These are phyloP conservation scores for Danio aesculapii DNA, from an alignment of 2,797 vertebrate genomes.

Conservation along the genomic window DNA sequence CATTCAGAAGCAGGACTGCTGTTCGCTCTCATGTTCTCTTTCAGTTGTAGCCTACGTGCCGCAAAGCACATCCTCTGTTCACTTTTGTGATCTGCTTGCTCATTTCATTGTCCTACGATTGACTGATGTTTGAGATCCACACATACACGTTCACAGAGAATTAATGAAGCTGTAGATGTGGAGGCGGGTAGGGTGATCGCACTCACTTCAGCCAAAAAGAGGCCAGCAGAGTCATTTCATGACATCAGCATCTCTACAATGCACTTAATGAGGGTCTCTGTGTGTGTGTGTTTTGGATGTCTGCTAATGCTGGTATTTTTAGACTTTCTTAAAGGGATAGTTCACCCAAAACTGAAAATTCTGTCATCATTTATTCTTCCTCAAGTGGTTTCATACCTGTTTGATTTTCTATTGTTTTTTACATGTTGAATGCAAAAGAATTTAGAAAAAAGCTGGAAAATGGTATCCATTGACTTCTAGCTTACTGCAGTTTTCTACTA, in stretches of 20 bases:
- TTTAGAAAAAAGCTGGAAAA: too few species aligned
- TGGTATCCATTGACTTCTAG: too few species aligned
- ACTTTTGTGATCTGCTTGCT: constrained; percentile 69
- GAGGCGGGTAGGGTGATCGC: constrained; percentile 66
- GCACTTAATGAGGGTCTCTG: constrained; percentile 79
- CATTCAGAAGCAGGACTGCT: constrained; percentile 32
- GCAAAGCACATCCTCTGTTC: constrained; percentile 75
- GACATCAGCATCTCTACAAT: constrained; percentile 84
- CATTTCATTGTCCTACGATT: constrained; percentile 71
- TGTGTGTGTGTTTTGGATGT: background rate
- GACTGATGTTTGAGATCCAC: constrained; percentile 66
- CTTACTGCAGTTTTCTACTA: too few species aligned
- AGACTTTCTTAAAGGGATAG: too few species aligned
- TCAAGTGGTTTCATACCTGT: too few species aligned
- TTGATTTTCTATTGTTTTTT: too few species aligned
- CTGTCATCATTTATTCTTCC: too few species aligned
- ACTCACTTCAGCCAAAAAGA: constrained; percentile 77
- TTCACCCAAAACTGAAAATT: background rate
- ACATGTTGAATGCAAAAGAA: too few species aligned
- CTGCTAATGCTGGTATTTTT: too few species aligned
- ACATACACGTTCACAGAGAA: constrained; percentile 71
- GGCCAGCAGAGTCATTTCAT: constrained; percentile 85
- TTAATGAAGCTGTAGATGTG: constrained; percentile 84
- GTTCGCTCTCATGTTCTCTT: constrained; percentile 53
- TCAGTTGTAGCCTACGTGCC: constrained; percentile 73